Evolutionary conservation across 2,113 vertebrate genomes (phyloP).

Genomic region (Hyla sarda): DNA sequence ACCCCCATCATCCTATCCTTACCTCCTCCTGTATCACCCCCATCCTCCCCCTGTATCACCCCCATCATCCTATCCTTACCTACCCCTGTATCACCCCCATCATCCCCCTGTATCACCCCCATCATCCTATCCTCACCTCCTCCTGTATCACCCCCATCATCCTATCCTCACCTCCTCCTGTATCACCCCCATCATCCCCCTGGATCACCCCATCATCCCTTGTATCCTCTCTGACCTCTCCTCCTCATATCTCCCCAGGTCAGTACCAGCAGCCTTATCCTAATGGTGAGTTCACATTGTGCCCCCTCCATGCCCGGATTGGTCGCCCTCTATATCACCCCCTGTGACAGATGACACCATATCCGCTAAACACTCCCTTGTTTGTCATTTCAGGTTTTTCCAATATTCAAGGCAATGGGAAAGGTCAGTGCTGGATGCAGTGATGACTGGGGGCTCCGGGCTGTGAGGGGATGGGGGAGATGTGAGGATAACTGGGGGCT

Average conservation of each 20-base stretch:
- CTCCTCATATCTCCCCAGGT: not conserved
- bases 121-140: not conserved
- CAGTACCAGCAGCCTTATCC: constrained; percentile 19
- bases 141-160: not conserved
- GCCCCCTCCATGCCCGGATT: not conserved
- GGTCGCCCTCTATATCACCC: not conserved
- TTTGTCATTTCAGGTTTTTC: constrained; percentile 1
- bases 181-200: not conserved
- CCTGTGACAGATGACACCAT: not conserved
- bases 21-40: not conserved
- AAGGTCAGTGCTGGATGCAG: constrained; percentile 22
- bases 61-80: not conserved
- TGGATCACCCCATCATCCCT: not conserved
- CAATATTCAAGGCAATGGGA: constrained; percentile 24
- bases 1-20: not conserved
- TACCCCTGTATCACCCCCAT: not conserved
- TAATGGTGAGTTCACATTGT: constrained; percentile 30
- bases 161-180: not conserved
- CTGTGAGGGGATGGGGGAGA: no score
- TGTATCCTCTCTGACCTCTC: not conserved
- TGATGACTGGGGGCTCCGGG: no score
- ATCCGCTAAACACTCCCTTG: not conserved
- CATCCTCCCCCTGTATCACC: not conserved
- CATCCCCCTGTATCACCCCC: not conserved
- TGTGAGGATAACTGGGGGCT: no score